Evolutionary conservation across 2,888 invertebrate species (phyloP), one percentile per base, ranked within the genome.

Genomic region (Diplolepis rosae): DNA sequence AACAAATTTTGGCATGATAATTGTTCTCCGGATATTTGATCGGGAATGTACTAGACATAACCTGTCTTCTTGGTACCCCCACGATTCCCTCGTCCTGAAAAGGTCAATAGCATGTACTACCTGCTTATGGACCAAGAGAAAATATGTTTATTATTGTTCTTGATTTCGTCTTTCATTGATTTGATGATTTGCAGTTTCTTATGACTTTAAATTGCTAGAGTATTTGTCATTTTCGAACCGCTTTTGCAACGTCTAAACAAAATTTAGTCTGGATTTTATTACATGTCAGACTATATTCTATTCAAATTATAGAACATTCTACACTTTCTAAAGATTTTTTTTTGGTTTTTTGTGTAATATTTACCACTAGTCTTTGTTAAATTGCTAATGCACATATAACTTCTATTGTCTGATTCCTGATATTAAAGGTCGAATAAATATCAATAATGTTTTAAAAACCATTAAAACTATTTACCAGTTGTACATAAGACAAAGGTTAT

Each of bases 61-160:
- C 86, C 86, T 85, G 70, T 68, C 73, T 79, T 77, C 68, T 66
- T 70, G 39, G 61, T 24, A 13, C 35, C 35, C 61, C 61, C 39
- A 35, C 39, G n/a, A 13, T 61, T 35, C 75, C 75, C 72, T 74
- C 74, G 81, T 69, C 73, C 73, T 71, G 71, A 54, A 81, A 80
- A 80, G 83, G 83, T 85, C 83, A 82, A 83, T 85, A 84, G 82
- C 82, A 81, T 74, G 73, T 15, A 56, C 30, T 42, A 18, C 39
- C 45, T 28, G 6, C 28, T 48, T 4, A 11, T 50, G 15, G 32
- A n/a, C 15, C 15, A 24, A 48, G n/a, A 45, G 18, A 61, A 65
- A 68, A 48, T 45, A 66, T 11, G 45, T 35, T 27, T 56, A 15
- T 56, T 45, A 24, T 68, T 61, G 22, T 61, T 39, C 24, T 13